A percentile compares a stretch with the other conserved stretches of the same genome.
These are phyloP conservation scores for Styela clava DNA, from an alignment of 23 tunicate species.

Conservation along the genomic window DNA sequence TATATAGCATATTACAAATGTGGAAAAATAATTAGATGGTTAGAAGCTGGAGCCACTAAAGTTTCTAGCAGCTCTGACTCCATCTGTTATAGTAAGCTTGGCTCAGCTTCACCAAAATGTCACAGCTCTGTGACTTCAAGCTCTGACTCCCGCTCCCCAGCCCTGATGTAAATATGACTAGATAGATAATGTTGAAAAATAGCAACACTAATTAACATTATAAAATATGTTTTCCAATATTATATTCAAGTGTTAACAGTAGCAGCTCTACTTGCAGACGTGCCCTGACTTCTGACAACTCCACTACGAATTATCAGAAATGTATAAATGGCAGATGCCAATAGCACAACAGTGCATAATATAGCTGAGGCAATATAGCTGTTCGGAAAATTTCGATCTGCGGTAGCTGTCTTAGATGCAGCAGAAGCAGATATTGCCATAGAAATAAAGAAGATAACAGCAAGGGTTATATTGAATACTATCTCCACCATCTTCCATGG, in stretches of 20 bases:
- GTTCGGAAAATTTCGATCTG: background rate
- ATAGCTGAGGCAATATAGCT: background rate
- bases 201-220: too few relatives aligned
- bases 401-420: background rate
- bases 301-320: background rate
- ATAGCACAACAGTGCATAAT: background rate
- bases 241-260: background rate
- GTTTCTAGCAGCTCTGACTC: too few relatives aligned
- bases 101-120: too few relatives aligned
- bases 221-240: too few relatives aligned
- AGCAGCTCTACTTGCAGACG: background rate
- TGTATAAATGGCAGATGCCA: background rate
- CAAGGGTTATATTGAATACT: background rate
- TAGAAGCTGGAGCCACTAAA: too few relatives aligned
- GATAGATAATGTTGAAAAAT: too few relatives aligned
- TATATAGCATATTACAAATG: too few relatives aligned
- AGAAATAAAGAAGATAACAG: background rate
- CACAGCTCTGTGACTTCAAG: too few relatives aligned
- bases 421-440: background rate
- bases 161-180: too few relatives aligned
- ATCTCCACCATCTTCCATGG: background rate
- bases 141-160: too few relatives aligned
- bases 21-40: too few relatives aligned
- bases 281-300: background rate
- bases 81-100: too few relatives aligned